These are phyloP conservation scores for Bufo gargarizans DNA, from an alignment of 2,113 vertebrate genomes.

Conservation along the genomic window DNA sequence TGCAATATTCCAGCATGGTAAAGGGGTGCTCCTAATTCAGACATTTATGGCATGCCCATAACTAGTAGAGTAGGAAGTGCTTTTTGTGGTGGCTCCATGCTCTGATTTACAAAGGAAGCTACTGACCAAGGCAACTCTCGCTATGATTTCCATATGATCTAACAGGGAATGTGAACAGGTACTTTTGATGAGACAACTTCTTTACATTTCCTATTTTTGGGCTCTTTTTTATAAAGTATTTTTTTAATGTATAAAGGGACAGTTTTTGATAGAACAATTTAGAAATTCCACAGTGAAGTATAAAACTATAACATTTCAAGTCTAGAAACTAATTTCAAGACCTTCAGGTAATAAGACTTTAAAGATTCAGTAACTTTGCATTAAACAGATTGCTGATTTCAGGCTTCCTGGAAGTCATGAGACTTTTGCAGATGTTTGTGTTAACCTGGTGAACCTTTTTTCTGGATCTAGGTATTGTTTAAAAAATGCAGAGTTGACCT, in stretches of 20 bases:
- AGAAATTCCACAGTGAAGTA: not conserved
- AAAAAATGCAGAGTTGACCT: not conserved
- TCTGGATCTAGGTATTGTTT: slow-evolving; percentile 7
- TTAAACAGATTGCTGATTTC: slow-evolving; percentile 14
- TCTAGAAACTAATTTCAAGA: slow-evolving; percentile 25
- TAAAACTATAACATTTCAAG: not conserved
- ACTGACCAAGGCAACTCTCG: not conserved
- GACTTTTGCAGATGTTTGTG: slow-evolving; percentile 27
- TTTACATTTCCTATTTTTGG: not conserved
- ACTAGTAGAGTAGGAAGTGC: too few species aligned
- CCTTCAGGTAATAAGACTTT: slow-evolving; percentile 30
- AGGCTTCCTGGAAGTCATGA: slow-evolving; percentile 29
- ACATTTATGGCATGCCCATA: too few species aligned
- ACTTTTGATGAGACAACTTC: not conserved
- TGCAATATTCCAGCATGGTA: not conserved
- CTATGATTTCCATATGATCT: not conserved
- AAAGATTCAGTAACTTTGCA: slow-evolving; percentile 15
- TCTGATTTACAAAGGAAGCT: not conserved
- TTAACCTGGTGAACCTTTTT: slow-evolving; percentile 16
- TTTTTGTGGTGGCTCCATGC: too few species aligned
- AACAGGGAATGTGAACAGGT: not conserved
- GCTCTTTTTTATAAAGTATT: too few species aligned
- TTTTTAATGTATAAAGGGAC: not conserved
- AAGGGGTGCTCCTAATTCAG: not conserved
- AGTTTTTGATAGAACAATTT: not conserved